phyloP scores from a whole-genome alignment of 35 echinoderm and acorn worm species.

The Lytechinus variegatus region DNA sequence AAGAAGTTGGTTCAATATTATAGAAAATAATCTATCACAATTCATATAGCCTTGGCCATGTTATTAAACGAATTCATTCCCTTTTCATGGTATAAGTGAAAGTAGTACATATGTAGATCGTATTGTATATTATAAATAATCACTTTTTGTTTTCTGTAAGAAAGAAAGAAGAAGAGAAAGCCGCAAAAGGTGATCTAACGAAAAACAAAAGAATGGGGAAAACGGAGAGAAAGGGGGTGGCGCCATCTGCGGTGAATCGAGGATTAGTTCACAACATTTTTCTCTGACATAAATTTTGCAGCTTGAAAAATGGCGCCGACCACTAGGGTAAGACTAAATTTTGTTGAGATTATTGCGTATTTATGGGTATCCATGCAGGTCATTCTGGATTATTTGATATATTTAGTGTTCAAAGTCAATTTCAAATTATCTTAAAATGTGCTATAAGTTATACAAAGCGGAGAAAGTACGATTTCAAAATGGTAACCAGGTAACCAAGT shows the following conservation, averaged over 20 bases:
- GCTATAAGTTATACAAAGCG: background rate
- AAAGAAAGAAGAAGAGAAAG: no score
- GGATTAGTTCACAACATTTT: background rate
- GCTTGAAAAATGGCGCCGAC: background rate
- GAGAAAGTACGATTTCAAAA: background rate
- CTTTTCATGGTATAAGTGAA: no score
- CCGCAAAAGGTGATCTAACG: no score
- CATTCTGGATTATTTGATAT: background rate
- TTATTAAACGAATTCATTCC: no score
- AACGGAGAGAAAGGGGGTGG: background rate
- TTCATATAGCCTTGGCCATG: no score
- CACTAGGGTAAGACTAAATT: background rate
- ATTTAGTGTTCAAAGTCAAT: background rate
- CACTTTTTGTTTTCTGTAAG: no score
- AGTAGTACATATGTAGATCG: no score
- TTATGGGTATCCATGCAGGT: background rate
- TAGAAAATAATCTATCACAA: no score
- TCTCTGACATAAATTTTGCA: background rate
- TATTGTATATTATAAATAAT: no score
- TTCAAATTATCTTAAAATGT: background rate
- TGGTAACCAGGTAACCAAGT: constrained; percentile 1
- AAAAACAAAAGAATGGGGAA: no score
- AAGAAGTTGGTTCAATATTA: no score
- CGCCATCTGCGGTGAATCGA: background rate
- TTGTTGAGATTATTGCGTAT: background rate